Base-by-base conservation (phyloP, 2,888 invertebrate species). In the Plemyria rubiginata region DNA sequence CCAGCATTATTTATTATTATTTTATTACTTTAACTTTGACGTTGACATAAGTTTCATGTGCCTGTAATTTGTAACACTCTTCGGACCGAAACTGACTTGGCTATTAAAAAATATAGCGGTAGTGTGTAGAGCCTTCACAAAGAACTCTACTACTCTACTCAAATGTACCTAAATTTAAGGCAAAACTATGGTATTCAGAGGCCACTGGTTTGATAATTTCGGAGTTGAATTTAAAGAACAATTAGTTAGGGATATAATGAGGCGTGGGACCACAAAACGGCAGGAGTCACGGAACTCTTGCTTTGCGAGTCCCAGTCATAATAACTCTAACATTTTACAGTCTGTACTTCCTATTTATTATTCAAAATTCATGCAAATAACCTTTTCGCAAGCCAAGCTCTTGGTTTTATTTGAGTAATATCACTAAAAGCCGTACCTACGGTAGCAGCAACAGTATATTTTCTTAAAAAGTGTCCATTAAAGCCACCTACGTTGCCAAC, bases 381-480 rank as follows among this genome's bases (percentile, higher is more conserved):
- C 45, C 57, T 29, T 8, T 22, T 28, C 12, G 54, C 45, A 29
- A 41, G 49, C 41, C 60, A 45, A 45, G 36, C 45, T 36, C 41
- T 48, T 36, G 52, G 56, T 52, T 65, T 65, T 65, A 65, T 61
- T 46, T 38, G 16, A 43, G 60, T 58, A 65, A 65, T 65, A 65
- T 60, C 65, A 65, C 65, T 65, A 60, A 65, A 65, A 65, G 65
- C 57, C n/a, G 51, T 36, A 29, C 12, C 16, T 15, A 50, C 6
- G 36, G 15, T 11, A 15, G 9, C 50, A 54, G 50, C 60, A 45
- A 41, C 22, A 40, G 15, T 48, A 43, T 66, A 56, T 66, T 62
- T 57, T 55, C 59, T 62, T 50, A 60, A 66, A 62, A 66, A 59
- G 45, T 46, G 57, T 60, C 65, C 51, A 62, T 62, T 56, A 59